Conservation (phyloP, 2,797 vertebrate genomes). For the Mallotus villosus region DNA sequence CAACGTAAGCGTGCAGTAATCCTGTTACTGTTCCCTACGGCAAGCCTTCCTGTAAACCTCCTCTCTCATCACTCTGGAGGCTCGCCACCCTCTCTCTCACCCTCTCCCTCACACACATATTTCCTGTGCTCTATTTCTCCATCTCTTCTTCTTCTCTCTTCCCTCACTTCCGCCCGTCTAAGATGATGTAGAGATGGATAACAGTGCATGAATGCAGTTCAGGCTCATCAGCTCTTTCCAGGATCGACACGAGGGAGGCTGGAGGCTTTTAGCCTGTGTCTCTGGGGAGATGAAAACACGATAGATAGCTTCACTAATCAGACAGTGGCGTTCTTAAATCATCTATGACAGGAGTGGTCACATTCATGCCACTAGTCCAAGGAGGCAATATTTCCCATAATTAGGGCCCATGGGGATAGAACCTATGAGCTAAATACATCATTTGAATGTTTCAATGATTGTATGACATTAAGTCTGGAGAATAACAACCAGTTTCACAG, state of each 20-base stretch:
- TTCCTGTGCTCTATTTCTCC: neutral
- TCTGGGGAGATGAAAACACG: slow-evolving; percentile 1
- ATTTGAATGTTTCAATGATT: slow-evolving; percentile 23
- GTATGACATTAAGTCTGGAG: slow-evolving; percentile 3
- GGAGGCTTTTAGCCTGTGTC: slow-evolving; percentile 24
- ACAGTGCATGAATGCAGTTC: slow-evolving; percentile 33
- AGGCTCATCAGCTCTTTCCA: slow-evolving; percentile 15
- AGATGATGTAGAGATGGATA: slow-evolving; percentile 33
- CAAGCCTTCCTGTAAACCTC: slow-evolving; percentile 47
- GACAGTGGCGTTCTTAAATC: neutral
- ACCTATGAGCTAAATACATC: slow-evolving; percentile 30
- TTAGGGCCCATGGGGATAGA: slow-evolving; percentile 4
- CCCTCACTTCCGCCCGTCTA: slow-evolving; percentile 18
- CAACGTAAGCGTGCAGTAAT: slow-evolving; percentile 10
- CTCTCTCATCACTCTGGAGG: slow-evolving; percentile 31
- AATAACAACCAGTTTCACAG: neutral
- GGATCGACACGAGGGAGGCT: slow-evolving; percentile 40
- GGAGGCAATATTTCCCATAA: slow-evolving; percentile 47
- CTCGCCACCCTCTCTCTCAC: slow-evolving; percentile 23
- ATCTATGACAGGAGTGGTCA: slow-evolving; percentile 4
- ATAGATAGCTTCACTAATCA: slow-evolving; percentile 20
- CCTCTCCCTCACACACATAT: neutral
- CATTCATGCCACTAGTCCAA: slow-evolving; percentile 8
- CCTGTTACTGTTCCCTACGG: slow-evolving; percentile 15
- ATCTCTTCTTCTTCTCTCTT: neutral